Conservation (phyloP, 2,797 vertebrate genomes). For the Tadarida brasiliensis region DNA sequence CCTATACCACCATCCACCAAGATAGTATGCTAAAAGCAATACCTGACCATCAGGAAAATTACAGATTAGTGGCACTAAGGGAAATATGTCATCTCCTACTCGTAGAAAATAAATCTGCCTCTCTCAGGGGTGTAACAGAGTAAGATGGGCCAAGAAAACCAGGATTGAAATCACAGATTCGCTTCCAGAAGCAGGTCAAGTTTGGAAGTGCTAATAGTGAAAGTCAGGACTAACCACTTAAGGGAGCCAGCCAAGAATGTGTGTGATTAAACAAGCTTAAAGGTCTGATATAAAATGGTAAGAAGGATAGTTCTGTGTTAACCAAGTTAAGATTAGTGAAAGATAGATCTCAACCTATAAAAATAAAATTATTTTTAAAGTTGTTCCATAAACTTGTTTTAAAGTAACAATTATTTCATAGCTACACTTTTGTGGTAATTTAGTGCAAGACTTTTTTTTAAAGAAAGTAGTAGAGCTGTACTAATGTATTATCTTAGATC, state of each 20-base stretch:
- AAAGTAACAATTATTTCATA: neutral
- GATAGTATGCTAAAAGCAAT: neutral
- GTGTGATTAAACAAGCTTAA: neutral
- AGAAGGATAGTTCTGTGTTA: neutral
- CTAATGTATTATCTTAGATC: neutral
- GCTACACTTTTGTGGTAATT: neutral
- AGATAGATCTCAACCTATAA: slow-evolving; percentile 12
- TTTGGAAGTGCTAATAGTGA: neutral
- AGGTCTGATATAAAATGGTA: neutral
- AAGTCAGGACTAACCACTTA: neutral
- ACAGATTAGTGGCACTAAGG: neutral
- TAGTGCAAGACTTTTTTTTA: neutral
- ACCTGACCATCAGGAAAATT: neutral
- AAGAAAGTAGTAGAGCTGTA: neutral
- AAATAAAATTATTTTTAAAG: neutral
- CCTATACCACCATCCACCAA: neutral
- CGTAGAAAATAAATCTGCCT: neutral
- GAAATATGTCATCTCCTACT: neutral
- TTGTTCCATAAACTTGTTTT: neutral
- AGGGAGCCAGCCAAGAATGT: neutral
- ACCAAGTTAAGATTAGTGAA: neutral
- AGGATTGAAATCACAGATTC: neutral
- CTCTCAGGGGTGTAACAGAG: neutral
- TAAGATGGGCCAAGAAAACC: neutral
- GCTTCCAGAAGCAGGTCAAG: neutral